Evolutionary conservation across 2,888 invertebrate species (phyloP), one percentile per base, ranked within the genome.

Genomic region (Unio pictorum): DNA sequence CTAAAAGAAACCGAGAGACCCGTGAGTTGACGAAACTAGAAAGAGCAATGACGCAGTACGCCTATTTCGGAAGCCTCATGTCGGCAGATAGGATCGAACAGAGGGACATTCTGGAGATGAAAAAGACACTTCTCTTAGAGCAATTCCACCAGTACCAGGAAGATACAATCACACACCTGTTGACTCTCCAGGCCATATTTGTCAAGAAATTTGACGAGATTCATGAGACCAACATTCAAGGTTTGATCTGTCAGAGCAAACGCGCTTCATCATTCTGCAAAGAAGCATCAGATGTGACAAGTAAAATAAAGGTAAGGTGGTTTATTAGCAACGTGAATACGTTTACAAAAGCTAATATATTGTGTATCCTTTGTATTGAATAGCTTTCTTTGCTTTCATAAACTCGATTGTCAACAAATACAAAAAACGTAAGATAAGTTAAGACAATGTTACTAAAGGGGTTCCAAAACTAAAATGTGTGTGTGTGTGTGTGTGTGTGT

Each of bases 91-190:
- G 77, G 18, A 64, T 61, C 20, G 64, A 71, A 11, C 34, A 73
- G 23, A 73, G 70, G 63, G 63, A 65, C 28, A 55, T 73, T 28
- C 55, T 77, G 15, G 56, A 61, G 0, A 64, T 69, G 30, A 73
- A 72, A 17, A 77, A 75, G 56, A 75, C 73, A 17, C 66, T 68
- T 17, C 72, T 71, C 6, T 69, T 70, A 0, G 73, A 77, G 8
- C 71, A 75, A 26, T 75, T 73, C 26, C 63, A 75, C 6, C 73
- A 77, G 30, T 58, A 73, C 30, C 68, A 75, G 61, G 77, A 77
- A 58, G 77, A 77, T 55, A 17, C 75, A 26, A 72, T 77, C 23
- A 67, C 77, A 1, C 70, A 73, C 45, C 69, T 77, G 18, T 71
- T 77, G 5, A 55, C 66, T 30, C 75, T 73, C 55, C 77, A 77